Base-by-base conservation (phyloP, 2,797 vertebrate species). In the Catamblyrhynchus diadema region DNA sequence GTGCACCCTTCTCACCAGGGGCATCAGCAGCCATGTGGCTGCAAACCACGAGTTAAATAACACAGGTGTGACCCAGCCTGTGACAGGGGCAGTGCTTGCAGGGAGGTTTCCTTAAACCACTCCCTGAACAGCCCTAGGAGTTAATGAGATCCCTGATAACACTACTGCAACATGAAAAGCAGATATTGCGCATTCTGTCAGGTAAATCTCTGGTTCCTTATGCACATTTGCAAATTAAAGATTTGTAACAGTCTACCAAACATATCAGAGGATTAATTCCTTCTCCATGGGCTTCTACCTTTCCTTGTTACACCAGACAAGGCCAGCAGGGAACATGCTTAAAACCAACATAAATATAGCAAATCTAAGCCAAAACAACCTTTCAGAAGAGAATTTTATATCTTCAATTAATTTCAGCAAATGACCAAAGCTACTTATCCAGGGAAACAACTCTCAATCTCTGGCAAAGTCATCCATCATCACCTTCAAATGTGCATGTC, bases 1-100 rank as follows among this genome's bases (percentile, higher is more conserved):
- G 8, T 5, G 32, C n/a, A 53, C 7, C 9, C 17, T 32, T 56
- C 57, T 64, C n/a, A 12, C 2, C 2, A 0, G 0, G 37, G 11
- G 6, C 8, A 14, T 23, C 39, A 51, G 42, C 37, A 37, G 60
- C 2, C 45, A 28, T 4, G 24, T 1, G 45, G 45, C 59, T 81
- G 74, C 74, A 75, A 56, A 53, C 4, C 13, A 2, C 0, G 4
- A 44, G 20, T 51, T n/a, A 8, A 44, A 37, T 14, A 19, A 2
- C 62, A 20, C 23, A 39, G 13, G 2, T 5, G 32, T 37, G n/a
- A 45, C 25, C 23, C 85, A 60, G 37, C 16, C 39, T 23, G 33
- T 2, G 2, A 6, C 15, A 51, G 1, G 7, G 42, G 17, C 25
- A 57, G 33, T 4, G 25, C 54, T 30, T 4, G 4, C 1, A 37